Conservation (phyloP, 1,140 invertebrate species). For the Parasteatoda tepidariorum region DNA sequence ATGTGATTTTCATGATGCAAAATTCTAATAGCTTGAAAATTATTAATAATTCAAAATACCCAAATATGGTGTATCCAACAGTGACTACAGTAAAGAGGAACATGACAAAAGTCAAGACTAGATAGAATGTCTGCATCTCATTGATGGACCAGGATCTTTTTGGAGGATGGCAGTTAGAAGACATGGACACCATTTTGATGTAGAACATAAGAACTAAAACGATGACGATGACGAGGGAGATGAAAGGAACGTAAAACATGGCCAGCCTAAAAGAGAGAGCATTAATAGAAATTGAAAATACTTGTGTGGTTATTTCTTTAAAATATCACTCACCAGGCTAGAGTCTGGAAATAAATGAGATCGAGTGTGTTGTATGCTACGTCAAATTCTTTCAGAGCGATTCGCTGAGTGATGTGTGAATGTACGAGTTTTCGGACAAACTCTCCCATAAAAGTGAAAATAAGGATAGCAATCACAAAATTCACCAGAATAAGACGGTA, state of each 20-base stretch:
- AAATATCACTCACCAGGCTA: slow-evolving; percentile 33
- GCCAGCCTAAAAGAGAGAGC: slow-evolving; percentile 28
- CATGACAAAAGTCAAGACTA: slow-evolving; percentile 35
- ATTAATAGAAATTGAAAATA: neutral
- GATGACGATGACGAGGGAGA: slow-evolving; percentile 36
- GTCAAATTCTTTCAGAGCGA: slow-evolving; percentile 35
- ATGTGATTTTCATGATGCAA: too few relatives aligned
- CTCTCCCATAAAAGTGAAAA: slow-evolving; percentile 36
- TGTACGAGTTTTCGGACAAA: slow-evolving; percentile 11
- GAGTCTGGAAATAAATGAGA: slow-evolving; percentile 52
- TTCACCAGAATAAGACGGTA: slow-evolving; percentile 48
- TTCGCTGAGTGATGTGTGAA: neutral
- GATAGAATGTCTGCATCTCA: slow-evolving; percentile 41
- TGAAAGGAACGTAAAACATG: slow-evolving; percentile 33
- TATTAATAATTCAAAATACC: slow-evolving; percentile 11
- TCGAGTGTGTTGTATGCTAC: slow-evolving; percentile 49
- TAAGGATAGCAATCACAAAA: slow-evolving; percentile 13
- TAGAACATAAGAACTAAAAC: slow-evolving; percentile 46
- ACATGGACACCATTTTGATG: slow-evolving; percentile 13
- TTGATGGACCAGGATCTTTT: slow-evolving; percentile 36
- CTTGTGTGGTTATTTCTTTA: neutral
- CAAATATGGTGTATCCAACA: slow-evolving; percentile 52
- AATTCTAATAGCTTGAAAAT: neutral
- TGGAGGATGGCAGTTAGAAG: slow-evolving; percentile 8
- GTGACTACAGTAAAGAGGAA: slow-evolving; percentile 14